Evolutionary conservation across 1,140 invertebrate genomes (phyloP).

Genomic region (Bombus sibiricus): DNA sequence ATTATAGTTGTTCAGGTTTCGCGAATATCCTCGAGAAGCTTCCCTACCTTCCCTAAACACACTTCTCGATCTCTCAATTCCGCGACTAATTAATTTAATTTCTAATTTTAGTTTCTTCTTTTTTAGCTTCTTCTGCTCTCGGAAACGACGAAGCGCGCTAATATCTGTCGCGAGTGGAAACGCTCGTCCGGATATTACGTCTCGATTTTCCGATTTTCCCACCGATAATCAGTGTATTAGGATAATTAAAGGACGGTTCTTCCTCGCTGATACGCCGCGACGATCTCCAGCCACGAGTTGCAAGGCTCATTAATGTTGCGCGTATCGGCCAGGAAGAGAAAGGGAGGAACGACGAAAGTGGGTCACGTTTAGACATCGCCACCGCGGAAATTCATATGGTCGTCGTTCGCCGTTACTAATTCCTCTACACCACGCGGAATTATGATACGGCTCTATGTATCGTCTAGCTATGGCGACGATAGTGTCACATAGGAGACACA

Average conservation of each 20-base stretch:
- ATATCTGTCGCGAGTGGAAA: too few relatives aligned
- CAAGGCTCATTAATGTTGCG: conserved; percentile 38
- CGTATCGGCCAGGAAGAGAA: neutral
- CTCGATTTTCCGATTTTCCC: conserved; percentile 1
- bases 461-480: too few relatives aligned
- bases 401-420: conserved; percentile 25
- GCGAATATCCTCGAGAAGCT: too few relatives aligned
- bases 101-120: too few relatives aligned
- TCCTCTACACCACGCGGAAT: neutral
- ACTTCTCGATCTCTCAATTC: too few relatives aligned
- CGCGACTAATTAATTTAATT: too few relatives aligned
- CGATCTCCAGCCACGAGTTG: conserved; percentile 7
- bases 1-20: too few relatives aligned
- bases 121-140: too few relatives aligned
- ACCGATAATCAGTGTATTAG: conserved; percentile 34
- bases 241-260: conserved; percentile 41
- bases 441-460: neutral
- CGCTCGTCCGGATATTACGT: conserved; percentile 19
- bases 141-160: neutral
- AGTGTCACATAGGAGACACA: rapidly evolving
- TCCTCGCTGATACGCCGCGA: neutral
- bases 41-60: too few relatives aligned
- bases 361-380: conserved; percentile 19
- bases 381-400: conserved; percentile 25
- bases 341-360: conserved; percentile 3